Percentiles rank a stretch among this genome's conserved stretches.
Evolutionary conservation across 1,140 invertebrate genomes (phyloP).

Genomic region (Pollicipes pollicipes): DNA sequence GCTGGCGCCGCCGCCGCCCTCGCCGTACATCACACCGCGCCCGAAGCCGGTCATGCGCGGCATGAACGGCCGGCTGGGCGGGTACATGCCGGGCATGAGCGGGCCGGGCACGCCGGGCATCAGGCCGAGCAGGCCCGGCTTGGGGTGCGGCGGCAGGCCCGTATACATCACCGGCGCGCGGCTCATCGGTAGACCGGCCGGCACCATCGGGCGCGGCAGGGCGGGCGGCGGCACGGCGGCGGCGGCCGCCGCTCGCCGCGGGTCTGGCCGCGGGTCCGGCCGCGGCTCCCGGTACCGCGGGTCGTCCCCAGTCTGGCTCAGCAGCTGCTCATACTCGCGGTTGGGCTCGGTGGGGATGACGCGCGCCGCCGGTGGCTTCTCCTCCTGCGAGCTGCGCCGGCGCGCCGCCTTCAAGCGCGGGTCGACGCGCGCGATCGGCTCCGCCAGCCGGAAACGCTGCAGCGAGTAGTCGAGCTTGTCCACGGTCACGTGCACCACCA

Average conservation of each 20-base stretch:
- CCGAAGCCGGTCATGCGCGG: background rate
- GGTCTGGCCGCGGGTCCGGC: background rate
- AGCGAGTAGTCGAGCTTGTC: background rate
- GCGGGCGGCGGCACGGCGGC: too few species aligned
- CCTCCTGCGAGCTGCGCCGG: background rate
- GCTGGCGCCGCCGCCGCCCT: background rate
- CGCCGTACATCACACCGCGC: background rate
- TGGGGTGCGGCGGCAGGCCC: background rate
- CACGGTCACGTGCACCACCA: background rate
- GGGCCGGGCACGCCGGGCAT: background rate
- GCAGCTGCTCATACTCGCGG: background rate
- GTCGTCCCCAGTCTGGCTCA: background rate
- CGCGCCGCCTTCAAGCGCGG: background rate
- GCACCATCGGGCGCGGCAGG: background rate
- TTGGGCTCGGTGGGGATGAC: slow-evolving; percentile 1
- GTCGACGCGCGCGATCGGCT: background rate
- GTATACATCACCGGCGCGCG: background rate
- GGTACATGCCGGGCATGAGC: background rate
- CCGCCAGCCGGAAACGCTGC: background rate
- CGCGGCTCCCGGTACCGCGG: background rate
- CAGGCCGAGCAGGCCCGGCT: background rate
- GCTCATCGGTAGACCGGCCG: background rate
- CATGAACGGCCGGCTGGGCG: background rate
- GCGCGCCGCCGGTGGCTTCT: background rate
- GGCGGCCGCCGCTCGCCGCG: too few species aligned